Conservation (phyloP, 2,113 vertebrate species). For the Crocuta crocuta region DNA sequence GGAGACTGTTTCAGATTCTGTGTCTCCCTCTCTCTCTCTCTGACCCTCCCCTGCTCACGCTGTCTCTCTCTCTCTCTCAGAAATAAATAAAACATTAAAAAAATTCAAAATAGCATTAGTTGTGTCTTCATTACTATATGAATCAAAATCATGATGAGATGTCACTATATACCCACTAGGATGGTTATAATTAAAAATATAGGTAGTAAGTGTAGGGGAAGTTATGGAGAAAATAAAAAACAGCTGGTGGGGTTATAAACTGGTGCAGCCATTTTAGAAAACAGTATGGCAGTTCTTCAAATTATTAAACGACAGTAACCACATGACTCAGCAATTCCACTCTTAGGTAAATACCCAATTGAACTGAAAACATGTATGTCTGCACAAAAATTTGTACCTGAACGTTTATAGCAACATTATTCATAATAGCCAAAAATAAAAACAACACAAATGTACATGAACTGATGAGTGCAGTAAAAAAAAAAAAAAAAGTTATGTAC, state of each 20-base stretch:
- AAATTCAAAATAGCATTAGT: background rate
- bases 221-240: background rate
- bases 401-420: background rate
- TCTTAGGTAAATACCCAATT: background rate
- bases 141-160: background rate
- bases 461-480: background rate
- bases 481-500: background rate
- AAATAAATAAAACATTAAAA: too few relatives aligned
- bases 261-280: background rate
- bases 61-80: too few relatives aligned
- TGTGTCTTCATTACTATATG: background rate
- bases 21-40: too few relatives aligned
- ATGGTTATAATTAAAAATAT: background rate
- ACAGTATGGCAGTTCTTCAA: background rate
- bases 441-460: background rate
- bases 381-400: background rate
- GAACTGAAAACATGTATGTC: background rate
- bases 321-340: background rate
- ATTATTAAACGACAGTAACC: background rate
- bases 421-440: background rate
- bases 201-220: background rate
- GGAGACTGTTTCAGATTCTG: too few relatives aligned
- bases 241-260: background rate
- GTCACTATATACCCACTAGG: background rate
- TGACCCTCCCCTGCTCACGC: too few relatives aligned